Percentiles rank a stretch among this genome's conserved stretches.
These are phyloP conservation scores for Patella depressa DNA, from an alignment of 2,888 invertebrate species.

Conservation along the genomic window DNA sequence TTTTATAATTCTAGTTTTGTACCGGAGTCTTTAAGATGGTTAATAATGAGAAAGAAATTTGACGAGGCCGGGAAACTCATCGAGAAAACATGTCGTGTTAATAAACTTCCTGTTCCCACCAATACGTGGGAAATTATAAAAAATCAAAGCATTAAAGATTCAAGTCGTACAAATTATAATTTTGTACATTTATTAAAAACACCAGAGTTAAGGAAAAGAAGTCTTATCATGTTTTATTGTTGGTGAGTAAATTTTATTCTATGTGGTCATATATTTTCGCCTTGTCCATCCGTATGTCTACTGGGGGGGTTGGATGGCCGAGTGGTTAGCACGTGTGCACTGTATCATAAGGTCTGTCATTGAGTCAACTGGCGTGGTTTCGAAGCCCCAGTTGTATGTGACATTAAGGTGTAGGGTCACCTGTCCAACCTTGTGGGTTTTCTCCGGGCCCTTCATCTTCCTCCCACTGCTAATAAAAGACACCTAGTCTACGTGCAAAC, in stretches of 20 bases:
- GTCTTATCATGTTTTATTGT: conserved; percentile 62
- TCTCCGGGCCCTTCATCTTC: too few relatives aligned
- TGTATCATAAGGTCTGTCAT: too few relatives aligned
- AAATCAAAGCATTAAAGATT: conserved; percentile 37
- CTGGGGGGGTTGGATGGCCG: neutral
- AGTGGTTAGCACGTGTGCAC: too few relatives aligned
- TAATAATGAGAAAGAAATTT: conserved; percentile 51
- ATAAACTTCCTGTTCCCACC: conserved; percentile 47
- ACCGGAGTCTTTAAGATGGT: conserved; percentile 66
- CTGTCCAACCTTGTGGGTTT: too few relatives aligned
- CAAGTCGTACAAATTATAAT: conserved; percentile 39
- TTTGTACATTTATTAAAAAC: conserved; percentile 58
- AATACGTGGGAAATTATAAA: conserved; percentile 41
- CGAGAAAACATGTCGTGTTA: conserved; percentile 48
- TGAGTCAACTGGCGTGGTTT: too few relatives aligned
- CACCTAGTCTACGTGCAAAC: too few relatives aligned
- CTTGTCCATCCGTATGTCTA: neutral
- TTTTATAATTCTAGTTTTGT: conserved; percentile 48
- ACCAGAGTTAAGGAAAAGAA: conserved; percentile 56
- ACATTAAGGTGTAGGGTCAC: too few relatives aligned
- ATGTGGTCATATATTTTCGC: neutral
- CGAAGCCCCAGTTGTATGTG: too few relatives aligned
- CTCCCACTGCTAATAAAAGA: too few relatives aligned
- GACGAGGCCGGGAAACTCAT: conserved; percentile 48
- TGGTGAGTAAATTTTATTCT: conserved; percentile 55